These are phyloP conservation scores for Netelia inedita DNA, from an alignment of 2,888 invertebrate species.

Conservation along the genomic window DNA sequence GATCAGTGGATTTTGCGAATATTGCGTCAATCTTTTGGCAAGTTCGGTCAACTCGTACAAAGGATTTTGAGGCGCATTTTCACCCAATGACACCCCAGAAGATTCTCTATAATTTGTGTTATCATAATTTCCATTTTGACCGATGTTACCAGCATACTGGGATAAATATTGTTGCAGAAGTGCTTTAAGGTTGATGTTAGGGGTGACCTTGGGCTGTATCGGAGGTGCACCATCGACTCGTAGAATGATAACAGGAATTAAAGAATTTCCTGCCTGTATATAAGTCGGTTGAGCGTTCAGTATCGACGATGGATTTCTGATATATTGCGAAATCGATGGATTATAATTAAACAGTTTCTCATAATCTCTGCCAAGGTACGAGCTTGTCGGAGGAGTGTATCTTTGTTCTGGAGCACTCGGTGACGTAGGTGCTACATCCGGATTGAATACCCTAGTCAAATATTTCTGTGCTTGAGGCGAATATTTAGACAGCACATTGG, in stretches of 20 bases:
- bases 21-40: constrained; percentile 74
- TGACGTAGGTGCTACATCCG: background rate
- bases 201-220: constrained; percentile 74
- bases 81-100: background rate
- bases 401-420: background rate
- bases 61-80: constrained; percentile 68
- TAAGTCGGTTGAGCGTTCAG: constrained; percentile 83
- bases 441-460: constrained; percentile 75
- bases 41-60: constrained; percentile 79
- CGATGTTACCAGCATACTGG: constrained; percentile 77
- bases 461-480: constrained; percentile 75
- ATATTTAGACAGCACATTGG: constrained; percentile 73
- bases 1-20: constrained; percentile 67
- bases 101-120: constrained; percentile 60
- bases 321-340: constrained; percentile 83
- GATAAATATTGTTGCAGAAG: constrained; percentile 81
- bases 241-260: constrained; percentile 83
- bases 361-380: constrained; percentile 67
- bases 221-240: constrained; percentile 82
- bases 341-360: constrained; percentile 81
- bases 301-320: constrained; percentile 82
- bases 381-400: background rate
- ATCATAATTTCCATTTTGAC: constrained; percentile 74
- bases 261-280: constrained; percentile 82
- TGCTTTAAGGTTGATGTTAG: constrained; percentile 82